Evolutionary conservation across 2,113 vertebrate species (phyloP).

Genomic region (Macrotis lagotis): DNA sequence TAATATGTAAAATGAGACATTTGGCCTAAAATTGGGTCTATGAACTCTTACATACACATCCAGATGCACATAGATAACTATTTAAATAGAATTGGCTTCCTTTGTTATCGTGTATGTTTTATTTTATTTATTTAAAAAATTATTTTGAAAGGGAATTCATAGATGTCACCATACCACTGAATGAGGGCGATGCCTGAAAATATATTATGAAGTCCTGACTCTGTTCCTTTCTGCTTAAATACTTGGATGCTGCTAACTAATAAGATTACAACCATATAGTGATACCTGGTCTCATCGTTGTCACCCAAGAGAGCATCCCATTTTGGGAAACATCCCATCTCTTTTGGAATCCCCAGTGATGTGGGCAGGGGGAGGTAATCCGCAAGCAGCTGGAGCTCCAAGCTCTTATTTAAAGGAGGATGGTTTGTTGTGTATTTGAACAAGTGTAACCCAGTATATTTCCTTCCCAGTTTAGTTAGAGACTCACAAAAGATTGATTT

Average conservation of each 20-base stretch:
- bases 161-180: not conserved
- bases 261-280: not conserved
- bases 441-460: not conserved
- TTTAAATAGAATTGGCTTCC: slow-evolving; percentile 38
- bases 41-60: not conserved
- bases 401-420: not conserved
- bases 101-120: slow-evolving; percentile 7
- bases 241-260: not conserved
- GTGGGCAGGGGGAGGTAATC: not conserved
- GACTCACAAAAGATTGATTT: not conserved
- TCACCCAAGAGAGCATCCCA: not conserved
- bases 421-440: not conserved
- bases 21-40: not conserved
- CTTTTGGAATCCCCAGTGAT: not conserved
- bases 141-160: not conserved
- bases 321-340: not conserved
- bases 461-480: not conserved
- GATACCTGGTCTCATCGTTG: not conserved
- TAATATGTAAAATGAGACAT: not conserved
- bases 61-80: slow-evolving; percentile 27
- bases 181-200: not conserved
- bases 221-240: not conserved
- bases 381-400: not conserved
- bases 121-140: not conserved
- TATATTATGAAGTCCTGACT: not conserved